Percentiles rank a stretch among this genome's conserved stretches.
These are phyloP conservation scores for Phymanthus crucifer DNA, from an alignment of 92 coral and sea anemone species.

Conservation along the genomic window DNA sequence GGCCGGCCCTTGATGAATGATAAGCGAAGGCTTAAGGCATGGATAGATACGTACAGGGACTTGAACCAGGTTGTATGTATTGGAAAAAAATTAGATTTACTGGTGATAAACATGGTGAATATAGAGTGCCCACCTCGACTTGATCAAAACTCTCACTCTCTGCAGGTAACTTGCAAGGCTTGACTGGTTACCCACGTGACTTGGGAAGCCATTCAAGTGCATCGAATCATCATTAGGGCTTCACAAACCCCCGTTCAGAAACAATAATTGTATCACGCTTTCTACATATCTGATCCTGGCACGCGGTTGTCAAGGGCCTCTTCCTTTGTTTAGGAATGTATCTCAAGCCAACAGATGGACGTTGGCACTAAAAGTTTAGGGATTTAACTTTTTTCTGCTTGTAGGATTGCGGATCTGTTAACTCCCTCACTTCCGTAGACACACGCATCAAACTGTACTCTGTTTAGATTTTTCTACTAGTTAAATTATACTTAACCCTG, in stretches of 20 bases:
- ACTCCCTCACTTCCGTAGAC: constrained; percentile 8
- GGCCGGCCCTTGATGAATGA: constrained; percentile 26
- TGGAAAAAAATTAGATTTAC: constrained; percentile 40
- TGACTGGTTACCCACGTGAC: constrained; percentile 58
- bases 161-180: constrained; percentile 60
- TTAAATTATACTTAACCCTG: constrained; percentile 23
- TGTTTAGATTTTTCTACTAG: constrained; percentile 7
- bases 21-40: background rate
- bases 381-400: constrained; percentile 18
- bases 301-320: constrained; percentile 77
- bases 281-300: constrained; percentile 81
- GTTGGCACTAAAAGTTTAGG: constrained; percentile 8
- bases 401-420: constrained; percentile 6
- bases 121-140: constrained; percentile 32
- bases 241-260: constrained; percentile 54
- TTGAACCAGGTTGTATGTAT: constrained; percentile 26
- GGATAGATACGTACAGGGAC: constrained; percentile 17
- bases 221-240: constrained; percentile 24
- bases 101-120: constrained; percentile 49
- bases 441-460: background rate
- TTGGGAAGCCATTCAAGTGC: constrained; percentile 32
- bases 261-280: constrained; percentile 80
- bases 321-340: constrained; percentile 87
- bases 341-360: constrained; percentile 88
- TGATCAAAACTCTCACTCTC: constrained; percentile 27